These are phyloP conservation scores for Campylomormyrus numenius DNA, from an alignment of 2,113 vertebrate genomes.

Conservation along the genomic window DNA sequence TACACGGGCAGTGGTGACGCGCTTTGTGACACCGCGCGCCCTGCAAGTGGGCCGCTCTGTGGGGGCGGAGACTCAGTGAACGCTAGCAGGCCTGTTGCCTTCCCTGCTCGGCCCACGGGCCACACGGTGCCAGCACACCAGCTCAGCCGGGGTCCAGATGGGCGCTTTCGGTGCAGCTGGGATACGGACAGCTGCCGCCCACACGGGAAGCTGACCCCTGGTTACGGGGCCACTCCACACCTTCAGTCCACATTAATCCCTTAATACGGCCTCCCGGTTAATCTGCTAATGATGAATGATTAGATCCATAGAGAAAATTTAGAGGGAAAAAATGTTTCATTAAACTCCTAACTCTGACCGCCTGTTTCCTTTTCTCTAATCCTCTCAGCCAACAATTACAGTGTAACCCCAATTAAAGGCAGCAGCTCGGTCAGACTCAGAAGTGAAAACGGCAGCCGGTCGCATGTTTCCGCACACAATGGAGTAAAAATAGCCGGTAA, in stretches of 20 bases:
- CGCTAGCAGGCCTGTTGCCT: background rate
- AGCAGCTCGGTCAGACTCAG: background rate
- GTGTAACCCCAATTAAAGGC: slow-evolving; percentile 5
- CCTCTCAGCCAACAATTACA: slow-evolving; percentile 10
- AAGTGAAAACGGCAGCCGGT: background rate
- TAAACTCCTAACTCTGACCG: background rate
- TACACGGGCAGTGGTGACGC: background rate
- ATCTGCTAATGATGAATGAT: slow-evolving; percentile 2
- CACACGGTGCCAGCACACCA: background rate
- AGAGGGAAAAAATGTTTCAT: slow-evolving; percentile 17
- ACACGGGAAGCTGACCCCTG: background rate
- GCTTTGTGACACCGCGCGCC: background rate
- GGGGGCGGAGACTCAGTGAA: background rate
- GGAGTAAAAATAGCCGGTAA: slow-evolving; percentile 5
- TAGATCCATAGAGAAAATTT: background rate
- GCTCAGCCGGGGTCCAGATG: background rate
- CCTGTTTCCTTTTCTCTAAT: slow-evolving; percentile 9
- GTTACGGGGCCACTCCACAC: background rate
- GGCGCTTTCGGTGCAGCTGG: background rate
- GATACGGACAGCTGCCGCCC: background rate
- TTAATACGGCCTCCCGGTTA: background rate
- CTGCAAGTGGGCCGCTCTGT: background rate
- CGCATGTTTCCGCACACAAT: background rate
- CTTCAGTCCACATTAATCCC: background rate
- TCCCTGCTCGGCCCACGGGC: background rate